Conservation (phyloP, 2,888 invertebrate species). For the Rhagonycha lutea region DNA sequence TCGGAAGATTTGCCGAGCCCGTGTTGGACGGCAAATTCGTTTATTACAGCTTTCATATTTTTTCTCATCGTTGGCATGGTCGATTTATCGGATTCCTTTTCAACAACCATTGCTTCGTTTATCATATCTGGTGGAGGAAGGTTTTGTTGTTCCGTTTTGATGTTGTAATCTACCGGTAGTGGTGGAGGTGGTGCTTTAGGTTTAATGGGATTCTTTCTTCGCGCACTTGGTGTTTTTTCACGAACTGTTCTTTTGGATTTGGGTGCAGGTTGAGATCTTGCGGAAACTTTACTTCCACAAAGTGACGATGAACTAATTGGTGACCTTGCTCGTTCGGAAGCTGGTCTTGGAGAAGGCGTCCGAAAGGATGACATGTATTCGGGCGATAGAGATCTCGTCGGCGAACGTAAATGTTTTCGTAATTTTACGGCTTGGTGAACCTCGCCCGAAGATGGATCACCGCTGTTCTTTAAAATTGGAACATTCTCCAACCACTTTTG, state of each 20-base stretch:
- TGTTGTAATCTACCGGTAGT: slow-evolving; percentile 52
- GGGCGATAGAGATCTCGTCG: slow-evolving; percentile 47
- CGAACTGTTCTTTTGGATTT: slow-evolving; percentile 10
- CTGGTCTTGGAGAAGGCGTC: slow-evolving; percentile 41
- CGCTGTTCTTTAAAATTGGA: slow-evolving; percentile 52
- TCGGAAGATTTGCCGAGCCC: slow-evolving; percentile 24
- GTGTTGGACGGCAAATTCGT: slow-evolving; percentile 52
- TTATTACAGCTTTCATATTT: slow-evolving; percentile 67
- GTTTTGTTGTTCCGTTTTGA: slow-evolving; percentile 18
- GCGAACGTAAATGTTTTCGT: slow-evolving; percentile 44
- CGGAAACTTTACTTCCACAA: slow-evolving; percentile 7
- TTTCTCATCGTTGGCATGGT: slow-evolving; percentile 60
- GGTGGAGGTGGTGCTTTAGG: slow-evolving; percentile 53
- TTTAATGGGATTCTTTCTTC: slow-evolving; percentile 35
- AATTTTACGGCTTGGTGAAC: background rate
- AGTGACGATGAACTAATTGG: slow-evolving; percentile 12
- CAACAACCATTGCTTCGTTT: slow-evolving; percentile 67
- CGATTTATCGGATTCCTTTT: slow-evolving; percentile 45
- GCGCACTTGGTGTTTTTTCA: slow-evolving; percentile 35
- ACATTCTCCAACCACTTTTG: slow-evolving; percentile 78
- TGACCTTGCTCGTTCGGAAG: slow-evolving; percentile 34
- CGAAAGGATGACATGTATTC: slow-evolving; percentile 37
- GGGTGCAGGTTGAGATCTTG: slow-evolving; percentile 19
- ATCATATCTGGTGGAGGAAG: slow-evolving; percentile 64
- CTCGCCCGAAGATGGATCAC: slow-evolving; percentile 12